Conservation (phyloP, 2,113 vertebrate genomes). For the Siniperca chuatsi region DNA sequence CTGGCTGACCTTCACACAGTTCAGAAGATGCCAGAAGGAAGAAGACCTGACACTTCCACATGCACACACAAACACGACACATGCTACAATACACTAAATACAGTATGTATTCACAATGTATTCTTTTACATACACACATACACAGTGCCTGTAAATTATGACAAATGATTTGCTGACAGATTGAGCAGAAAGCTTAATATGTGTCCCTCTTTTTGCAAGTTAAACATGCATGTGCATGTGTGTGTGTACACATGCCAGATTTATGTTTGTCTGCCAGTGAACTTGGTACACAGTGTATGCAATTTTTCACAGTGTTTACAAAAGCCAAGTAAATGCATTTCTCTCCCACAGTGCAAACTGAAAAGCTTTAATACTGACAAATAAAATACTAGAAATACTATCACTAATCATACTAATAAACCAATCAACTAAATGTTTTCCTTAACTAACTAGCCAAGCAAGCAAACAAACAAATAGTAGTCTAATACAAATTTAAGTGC, state of each 20-base stretch:
- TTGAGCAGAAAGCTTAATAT: background rate
- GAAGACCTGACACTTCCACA: conserved; percentile 4
- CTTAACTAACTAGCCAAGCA: background rate
- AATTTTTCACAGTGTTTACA: background rate
- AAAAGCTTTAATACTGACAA: background rate
- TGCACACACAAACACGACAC: background rate
- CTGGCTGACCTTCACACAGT: conserved; percentile 49
- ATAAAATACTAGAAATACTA: no score
- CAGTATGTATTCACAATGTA: conserved; percentile 4
- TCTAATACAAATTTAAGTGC: background rate
- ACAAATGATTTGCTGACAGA: conserved; percentile 24
- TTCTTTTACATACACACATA: background rate
- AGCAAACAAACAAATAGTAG: background rate
- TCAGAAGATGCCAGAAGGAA: conserved; percentile 42
- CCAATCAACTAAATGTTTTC: background rate
- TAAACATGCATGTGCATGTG: background rate
- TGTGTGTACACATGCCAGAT: background rate
- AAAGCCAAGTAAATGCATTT: background rate
- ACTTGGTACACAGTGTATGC: background rate
- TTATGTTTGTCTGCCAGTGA: background rate
- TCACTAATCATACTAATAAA: background rate
- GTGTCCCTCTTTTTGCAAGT: background rate
- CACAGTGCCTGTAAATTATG: background rate
- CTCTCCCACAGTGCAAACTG: background rate
- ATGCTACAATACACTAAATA: background rate